A percentile compares a stretch with the other conserved stretches of the same genome.
These are phyloP conservation scores for Cynaeus angustus DNA, from an alignment of 2,888 invertebrate genomes.

Conservation along the genomic window DNA sequence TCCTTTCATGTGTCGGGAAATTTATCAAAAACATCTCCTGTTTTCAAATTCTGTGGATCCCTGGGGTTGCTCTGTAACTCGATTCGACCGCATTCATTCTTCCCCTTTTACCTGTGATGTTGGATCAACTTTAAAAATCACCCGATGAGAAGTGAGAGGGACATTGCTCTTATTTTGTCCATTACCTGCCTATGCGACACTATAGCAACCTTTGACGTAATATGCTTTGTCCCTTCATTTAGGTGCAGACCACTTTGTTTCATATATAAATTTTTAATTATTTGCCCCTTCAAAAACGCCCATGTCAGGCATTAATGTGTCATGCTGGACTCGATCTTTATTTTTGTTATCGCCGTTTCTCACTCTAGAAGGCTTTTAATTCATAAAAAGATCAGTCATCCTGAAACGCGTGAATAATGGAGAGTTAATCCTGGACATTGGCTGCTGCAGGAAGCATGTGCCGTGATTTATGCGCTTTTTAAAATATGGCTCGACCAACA, in stretches of 20 bases:
- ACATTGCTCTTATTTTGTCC: slow-evolving; percentile 48
- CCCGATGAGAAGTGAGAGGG: slow-evolving; percentile 44
- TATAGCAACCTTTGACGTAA: slow-evolving; percentile 62
- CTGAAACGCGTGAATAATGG: slow-evolving; percentile 61
- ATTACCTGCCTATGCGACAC: slow-evolving; percentile 53
- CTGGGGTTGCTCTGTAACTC: slow-evolving; percentile 39
- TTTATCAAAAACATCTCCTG: slow-evolving; percentile 35
- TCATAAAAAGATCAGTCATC: slow-evolving; percentile 52
- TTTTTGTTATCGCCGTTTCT: slow-evolving; percentile 48
- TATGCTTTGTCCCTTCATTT: slow-evolving; percentile 56
- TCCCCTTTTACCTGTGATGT: slow-evolving; percentile 51
- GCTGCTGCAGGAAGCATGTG: slow-evolving; percentile 58
- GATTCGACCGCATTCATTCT: slow-evolving; percentile 52
- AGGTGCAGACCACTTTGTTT: slow-evolving; percentile 31
- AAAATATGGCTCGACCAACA: slow-evolving; percentile 61
- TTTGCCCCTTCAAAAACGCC: slow-evolving; percentile 20
- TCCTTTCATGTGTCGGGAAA: slow-evolving; percentile 15
- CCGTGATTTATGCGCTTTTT: slow-evolving; percentile 64
- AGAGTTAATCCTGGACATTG: slow-evolving; percentile 64
- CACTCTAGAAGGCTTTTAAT: slow-evolving; percentile 48
- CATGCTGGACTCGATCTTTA: slow-evolving; percentile 19
- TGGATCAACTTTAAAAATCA: slow-evolving; percentile 58
- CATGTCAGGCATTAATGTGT: slow-evolving; percentile 33
- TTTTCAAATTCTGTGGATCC: slow-evolving; percentile 32
- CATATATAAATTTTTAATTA: slow-evolving; percentile 49